Base-by-base conservation (phyloP, 2,888 invertebrate species). In the Pseudoips prasinana region DNA sequence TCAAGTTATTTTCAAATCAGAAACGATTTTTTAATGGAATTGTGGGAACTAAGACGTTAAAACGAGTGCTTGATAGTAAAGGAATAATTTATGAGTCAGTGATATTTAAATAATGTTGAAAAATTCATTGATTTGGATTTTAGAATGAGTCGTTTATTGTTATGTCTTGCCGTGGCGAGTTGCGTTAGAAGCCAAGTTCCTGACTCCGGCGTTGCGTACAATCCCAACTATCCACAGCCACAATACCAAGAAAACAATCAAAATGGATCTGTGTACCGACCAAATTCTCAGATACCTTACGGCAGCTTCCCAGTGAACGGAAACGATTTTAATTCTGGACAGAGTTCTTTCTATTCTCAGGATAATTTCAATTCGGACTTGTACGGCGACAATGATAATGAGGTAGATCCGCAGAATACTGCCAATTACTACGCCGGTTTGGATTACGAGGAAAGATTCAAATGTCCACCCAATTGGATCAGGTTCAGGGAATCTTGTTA, bases 401-500 rank as follows among this genome's bases (percentile, higher is more conserved):
- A 82, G 17, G 62, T 82, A 10, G 85, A 88, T 47, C 78, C 81
- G 1, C 78, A 77, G 43, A 83, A 77, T 32, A 76, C 79, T 1
- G 77, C 80, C 1, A 68, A 63, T 10, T 86, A 80, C 36, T 86
- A 88, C 30, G 84, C 86, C 6, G 83, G 82, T 1, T 63, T 85
- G 36, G 88, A 88, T 49, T 82, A 79, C 31, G 85, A 86, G 26
- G 84, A 88, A 44, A 65, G 84, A 26, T 86, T 83, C 44, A 73
- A 57, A 33, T 98, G 98, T 77, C 98, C 97, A 0, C 92, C 94
- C 31, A 92, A 96, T 72, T 98, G 98, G 98, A 80, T 94, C n/a
- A 91, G 92, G 17, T 95, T 91, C 66, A 91, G 93, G 47, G 92
- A 94, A 41, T 92, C 94, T 0, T 98, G 98, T 75, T 98, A 96